Conservation (phyloP, 2,888 invertebrate genomes). For the Melanargia galathea region DNA sequence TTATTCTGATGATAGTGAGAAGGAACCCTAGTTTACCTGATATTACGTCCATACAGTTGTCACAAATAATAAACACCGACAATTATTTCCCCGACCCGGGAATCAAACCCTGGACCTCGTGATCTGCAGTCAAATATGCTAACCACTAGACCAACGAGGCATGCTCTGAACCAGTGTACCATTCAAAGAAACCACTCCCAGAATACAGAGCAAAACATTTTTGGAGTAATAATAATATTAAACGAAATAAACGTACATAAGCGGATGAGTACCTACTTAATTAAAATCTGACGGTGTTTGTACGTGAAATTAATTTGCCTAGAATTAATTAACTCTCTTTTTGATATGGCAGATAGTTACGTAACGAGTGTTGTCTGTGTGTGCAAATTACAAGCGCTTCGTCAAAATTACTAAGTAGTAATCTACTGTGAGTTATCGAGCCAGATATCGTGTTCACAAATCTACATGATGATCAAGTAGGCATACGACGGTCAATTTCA, state of each 20-base stretch:
- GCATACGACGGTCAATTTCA: neutral
- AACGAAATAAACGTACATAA: too few relatives aligned
- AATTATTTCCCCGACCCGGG: too few relatives aligned
- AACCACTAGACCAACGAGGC: too few relatives aligned
- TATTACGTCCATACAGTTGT: neutral
- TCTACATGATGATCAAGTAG: slow-evolving; percentile 1
- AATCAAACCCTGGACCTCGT: too few relatives aligned
- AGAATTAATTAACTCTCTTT: slow-evolving; percentile 27
- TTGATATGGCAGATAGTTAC: slow-evolving; percentile 28
- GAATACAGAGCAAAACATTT: too few relatives aligned
- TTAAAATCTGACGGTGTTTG: slow-evolving; percentile 25
- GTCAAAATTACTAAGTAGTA: neutral
- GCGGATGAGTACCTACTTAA: slow-evolving; percentile 5
- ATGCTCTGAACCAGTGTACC: too few relatives aligned
- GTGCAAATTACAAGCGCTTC: slow-evolving; percentile 20
- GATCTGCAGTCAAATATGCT: too few relatives aligned
- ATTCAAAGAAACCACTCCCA: too few relatives aligned
- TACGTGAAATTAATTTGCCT: slow-evolving; percentile 27
- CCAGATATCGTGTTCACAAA: neutral
- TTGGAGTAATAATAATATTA: too few relatives aligned
- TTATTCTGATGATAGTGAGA: neutral
- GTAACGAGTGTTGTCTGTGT: slow-evolving; percentile 21
- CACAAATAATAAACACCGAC: too few relatives aligned
- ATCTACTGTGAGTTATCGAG: slow-evolving; percentile 3
- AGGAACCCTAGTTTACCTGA: too few relatives aligned